Evolutionary conservation across 2,797 vertebrate species (phyloP), one percentile per base, ranked within the genome.

Genomic region (Sebastes wilsoni): DNA sequence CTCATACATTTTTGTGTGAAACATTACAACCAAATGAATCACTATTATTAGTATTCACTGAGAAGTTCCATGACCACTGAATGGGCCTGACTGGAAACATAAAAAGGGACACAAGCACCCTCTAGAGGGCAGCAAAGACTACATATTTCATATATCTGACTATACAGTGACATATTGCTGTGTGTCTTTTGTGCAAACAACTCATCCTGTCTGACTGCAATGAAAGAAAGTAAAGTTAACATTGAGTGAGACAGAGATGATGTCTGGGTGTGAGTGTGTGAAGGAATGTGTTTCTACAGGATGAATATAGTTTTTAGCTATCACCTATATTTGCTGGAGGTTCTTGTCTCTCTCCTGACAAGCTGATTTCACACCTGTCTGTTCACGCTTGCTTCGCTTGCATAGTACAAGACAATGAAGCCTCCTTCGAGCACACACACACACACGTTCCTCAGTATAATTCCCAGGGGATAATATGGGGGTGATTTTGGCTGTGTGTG

Each of bases 91-190:
- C 6, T 46, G 34, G 18, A 61, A 55, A 7, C 6, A 8, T 8
- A 49, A 18, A 32, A 5, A 22, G 8, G 7, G 5, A 27, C 28
- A 67, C 11, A 49, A 8, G 6, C 2, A 22, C 42, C 87, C 88
- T 67, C 54, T 38, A 89, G 93, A 80, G 84, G 88, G 90, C 83
- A 92, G 82, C 90, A 93, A 36, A 84, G 20, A 80, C 77, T 46
- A 34, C 42, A 25, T 10, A 38, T 73, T 61, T 61, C 1, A 62
- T 38, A 22, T 10, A 34, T 65, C n/a, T 49, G 28, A 28, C 34
- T 13, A 3, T 0, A 66, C 30, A 65, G 12, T 7, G 8, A 58
- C 5, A 70, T 14, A 12, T 10, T 38, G 11, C 2, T 60, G n/a
- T 64, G 2, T 55, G 73, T 38, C 52, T 76, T 52, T n/a, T 72